A percentile compares a stretch with the other conserved stretches of the same genome.
phyloP scores from a whole-genome alignment of 2,797 vertebrate genomes.

The Microctenopoma steveboyesi region DNA sequence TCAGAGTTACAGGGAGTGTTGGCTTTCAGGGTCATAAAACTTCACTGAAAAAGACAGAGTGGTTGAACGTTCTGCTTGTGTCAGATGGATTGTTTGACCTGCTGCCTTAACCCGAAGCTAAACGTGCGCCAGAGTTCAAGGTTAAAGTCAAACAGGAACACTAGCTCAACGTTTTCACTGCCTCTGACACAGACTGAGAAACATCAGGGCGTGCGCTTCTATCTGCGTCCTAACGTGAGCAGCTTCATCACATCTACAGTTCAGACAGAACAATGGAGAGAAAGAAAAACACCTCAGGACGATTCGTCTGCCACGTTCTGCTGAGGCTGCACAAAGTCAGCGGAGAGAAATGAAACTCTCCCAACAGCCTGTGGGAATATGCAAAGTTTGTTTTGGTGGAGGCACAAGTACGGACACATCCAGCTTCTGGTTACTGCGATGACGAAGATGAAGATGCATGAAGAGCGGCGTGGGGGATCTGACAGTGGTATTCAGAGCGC shows the following conservation, averaged over 20 bases:
- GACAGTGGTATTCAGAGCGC: slow-evolving; percentile 62
- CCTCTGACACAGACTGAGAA: too few species aligned
- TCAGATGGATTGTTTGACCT: slow-evolving; percentile 64
- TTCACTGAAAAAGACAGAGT: slow-evolving; percentile 40
- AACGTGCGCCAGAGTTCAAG: slow-evolving; percentile 55
- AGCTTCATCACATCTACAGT: slow-evolving; percentile 12
- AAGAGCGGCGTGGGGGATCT: slow-evolving; percentile 43
- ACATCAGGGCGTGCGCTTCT: too few species aligned
- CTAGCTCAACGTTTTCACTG: background rate
- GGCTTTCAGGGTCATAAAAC: slow-evolving; percentile 48
- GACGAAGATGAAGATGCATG: slow-evolving; percentile 38
- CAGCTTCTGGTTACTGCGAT: slow-evolving; percentile 61
- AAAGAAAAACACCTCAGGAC: background rate
- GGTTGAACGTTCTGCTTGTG: slow-evolving; percentile 30
- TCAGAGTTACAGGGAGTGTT: slow-evolving; percentile 24
- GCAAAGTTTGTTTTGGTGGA: slow-evolving; percentile 10
- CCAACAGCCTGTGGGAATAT: slow-evolving; percentile 30
- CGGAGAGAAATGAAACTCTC: slow-evolving; percentile 34
- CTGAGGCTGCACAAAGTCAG: slow-evolving; percentile 53
- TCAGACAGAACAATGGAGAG: slow-evolving; percentile 54
- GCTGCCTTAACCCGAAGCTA: slow-evolving; percentile 36
- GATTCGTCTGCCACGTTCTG: slow-evolving; percentile 59
- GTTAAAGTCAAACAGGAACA: slow-evolving; percentile 41
- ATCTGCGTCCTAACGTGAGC: too few species aligned
- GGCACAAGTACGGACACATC: slow-evolving; percentile 69